Evolutionary conservation across 2,797 vertebrate genomes (phyloP).

Genomic region (Ceryle rudis): DNA sequence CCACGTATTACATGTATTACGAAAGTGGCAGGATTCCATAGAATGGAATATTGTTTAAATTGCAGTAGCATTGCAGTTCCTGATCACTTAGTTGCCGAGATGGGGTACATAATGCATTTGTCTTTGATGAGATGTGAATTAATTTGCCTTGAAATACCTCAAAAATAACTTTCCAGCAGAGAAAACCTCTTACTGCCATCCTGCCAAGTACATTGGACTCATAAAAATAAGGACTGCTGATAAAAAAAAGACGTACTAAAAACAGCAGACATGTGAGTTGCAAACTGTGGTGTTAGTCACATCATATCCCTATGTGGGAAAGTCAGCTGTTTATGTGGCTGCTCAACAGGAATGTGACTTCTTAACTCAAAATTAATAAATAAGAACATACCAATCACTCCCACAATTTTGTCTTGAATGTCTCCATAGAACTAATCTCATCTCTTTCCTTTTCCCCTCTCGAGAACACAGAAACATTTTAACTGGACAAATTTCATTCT

Average conservation of each 20-base stretch:
- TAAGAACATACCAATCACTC: background rate
- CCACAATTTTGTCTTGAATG: background rate
- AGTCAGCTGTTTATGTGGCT: background rate
- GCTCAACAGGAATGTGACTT: background rate
- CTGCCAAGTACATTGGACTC: background rate
- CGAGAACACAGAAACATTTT: background rate
- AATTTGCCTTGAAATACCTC: constrained; percentile 10
- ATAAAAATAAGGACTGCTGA: constrained; percentile 20
- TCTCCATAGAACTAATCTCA: background rate
- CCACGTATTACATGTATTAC: background rate
- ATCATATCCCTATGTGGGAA: background rate
- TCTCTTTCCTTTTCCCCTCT: fast-evolving
- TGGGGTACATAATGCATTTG: background rate
- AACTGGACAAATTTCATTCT: background rate
- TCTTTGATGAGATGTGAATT: constrained; percentile 32
- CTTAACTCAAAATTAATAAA: background rate
- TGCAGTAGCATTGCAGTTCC: background rate
- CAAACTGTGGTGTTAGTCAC: background rate
- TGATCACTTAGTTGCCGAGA: constrained; percentile 44
- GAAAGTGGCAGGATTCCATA: background rate
- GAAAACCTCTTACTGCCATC: background rate
- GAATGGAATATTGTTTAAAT: background rate
- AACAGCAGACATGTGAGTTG: background rate
- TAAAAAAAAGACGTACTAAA: background rate
- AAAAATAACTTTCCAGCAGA: constrained; percentile 43